phyloP scores from a whole-genome alignment of 2,113 vertebrate species.

The Labeo catla region DNA sequence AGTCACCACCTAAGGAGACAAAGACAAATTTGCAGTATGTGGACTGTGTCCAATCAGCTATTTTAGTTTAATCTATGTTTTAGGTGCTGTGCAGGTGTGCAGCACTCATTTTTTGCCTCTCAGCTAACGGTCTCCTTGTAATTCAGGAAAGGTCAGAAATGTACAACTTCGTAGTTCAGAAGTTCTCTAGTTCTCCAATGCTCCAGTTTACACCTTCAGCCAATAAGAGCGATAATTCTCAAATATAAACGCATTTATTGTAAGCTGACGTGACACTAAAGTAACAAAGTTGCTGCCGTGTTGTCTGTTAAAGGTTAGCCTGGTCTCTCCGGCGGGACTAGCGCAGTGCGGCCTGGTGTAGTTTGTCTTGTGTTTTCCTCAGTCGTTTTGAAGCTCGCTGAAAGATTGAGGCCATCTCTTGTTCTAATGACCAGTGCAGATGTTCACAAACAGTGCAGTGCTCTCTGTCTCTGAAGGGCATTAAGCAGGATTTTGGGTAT shows the following conservation, averaged over 20 bases:
- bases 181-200: constrained; percentile 30
- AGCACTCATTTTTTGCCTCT: background rate
- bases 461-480: constrained; percentile 43
- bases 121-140: background rate
- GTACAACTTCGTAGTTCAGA: constrained; percentile 6
- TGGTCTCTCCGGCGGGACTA: constrained; percentile 58
- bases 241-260: constrained; percentile 44
- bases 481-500: constrained; percentile 20
- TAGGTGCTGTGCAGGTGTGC: constrained; percentile 31
- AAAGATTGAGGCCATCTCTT: constrained; percentile 72
- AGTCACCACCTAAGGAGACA: constrained; percentile 42
- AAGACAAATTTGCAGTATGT: constrained; percentile 1
- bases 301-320: constrained; percentile 49
- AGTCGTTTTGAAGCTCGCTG: constrained; percentile 63
- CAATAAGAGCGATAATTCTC: constrained; percentile 47
- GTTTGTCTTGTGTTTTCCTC: constrained; percentile 64
- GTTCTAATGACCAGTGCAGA: constrained; percentile 68
- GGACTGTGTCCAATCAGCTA: constrained; percentile 40
- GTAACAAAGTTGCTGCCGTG: constrained; percentile 9
- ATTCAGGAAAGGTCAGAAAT: constrained; percentile 32
- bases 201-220: constrained; percentile 16
- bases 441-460: constrained; percentile 56
- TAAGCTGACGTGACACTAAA: constrained; percentile 44
- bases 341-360: constrained; percentile 52
- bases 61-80: constrained; percentile 39